Percentiles rank a stretch among this genome's conserved stretches.
phyloP scores from a whole-genome alignment of 2,113 vertebrate genomes.

The Chrysochloris asiatica region DNA sequence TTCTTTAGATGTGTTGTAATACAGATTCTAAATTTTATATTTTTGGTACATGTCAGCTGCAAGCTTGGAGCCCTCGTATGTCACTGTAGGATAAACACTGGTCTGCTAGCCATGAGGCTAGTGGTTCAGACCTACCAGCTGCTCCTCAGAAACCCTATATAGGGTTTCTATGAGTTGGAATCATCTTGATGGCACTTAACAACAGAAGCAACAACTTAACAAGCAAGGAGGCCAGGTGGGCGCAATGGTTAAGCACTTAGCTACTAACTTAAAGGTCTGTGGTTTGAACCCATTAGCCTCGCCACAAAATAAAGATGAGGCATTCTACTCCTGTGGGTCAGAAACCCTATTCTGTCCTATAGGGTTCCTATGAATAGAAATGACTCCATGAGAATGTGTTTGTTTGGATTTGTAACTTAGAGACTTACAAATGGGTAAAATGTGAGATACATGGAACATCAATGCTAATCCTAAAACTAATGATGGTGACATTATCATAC shows the following conservation, averaged over 20 bases:
- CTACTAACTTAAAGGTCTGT: neutral
- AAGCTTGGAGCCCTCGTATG: neutral
- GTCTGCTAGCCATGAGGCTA: neutral
- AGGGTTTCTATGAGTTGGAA: neutral
- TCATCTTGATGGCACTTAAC: neutral
- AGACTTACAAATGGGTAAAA: slow-evolving; percentile 3
- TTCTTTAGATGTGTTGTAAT: neutral
- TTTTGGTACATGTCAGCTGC: neutral
- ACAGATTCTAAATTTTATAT: neutral
- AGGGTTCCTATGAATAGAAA: too few relatives aligned
- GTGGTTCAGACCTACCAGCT: neutral
- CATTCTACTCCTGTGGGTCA: neutral
- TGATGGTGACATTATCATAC: neutral
- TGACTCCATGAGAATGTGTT: too few relatives aligned
- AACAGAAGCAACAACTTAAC: too few relatives aligned
- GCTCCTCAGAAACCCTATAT: neutral
- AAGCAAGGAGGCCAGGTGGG: neutral
- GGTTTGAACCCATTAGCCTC: neutral
- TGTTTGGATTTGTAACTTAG: neutral
- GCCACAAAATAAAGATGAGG: neutral
- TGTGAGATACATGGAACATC: neutral
- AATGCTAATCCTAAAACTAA: neutral
- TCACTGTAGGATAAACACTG: neutral
- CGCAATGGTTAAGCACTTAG: neutral
- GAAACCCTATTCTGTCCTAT: neutral